Conservation (phyloP, 2,797 vertebrate genomes). For the Onychomys leucogaster region DNA sequence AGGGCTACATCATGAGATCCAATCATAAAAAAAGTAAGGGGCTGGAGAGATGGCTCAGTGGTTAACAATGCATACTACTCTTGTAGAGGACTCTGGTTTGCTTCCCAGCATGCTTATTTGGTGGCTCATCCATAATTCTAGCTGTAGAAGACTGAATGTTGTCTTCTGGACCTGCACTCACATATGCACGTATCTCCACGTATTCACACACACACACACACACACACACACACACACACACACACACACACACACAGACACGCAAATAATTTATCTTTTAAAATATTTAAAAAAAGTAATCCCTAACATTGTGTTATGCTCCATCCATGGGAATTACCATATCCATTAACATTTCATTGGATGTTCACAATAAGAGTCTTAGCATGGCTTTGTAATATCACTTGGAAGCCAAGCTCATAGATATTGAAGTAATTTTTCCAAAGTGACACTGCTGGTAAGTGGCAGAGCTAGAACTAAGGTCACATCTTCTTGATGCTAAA, state of each 20-base stretch:
- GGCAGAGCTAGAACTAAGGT: neutral
- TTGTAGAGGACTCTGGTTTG: neutral
- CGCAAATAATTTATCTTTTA: neutral
- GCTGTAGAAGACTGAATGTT: neutral
- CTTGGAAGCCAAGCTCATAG: conserved; percentile 23
- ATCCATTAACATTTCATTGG: conserved; percentile 30
- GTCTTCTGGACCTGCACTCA: neutral
- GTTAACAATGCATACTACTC: neutral
- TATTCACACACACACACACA: neutral
- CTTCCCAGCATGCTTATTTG: neutral
- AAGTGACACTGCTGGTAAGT: neutral
- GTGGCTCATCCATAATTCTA: neutral
- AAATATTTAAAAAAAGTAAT: neutral
- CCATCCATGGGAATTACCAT: neutral
- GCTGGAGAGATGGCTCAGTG: neutral
- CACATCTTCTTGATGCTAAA: conserved; percentile 34
- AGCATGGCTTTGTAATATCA: conserved; percentile 17
- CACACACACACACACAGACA: neutral
- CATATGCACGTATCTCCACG: neutral
- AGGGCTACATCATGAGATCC: neutral
- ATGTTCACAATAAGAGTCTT: neutral
- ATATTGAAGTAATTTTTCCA: conserved; percentile 13
- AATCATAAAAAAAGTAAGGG: neutral
- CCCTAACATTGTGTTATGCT: neutral
- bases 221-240: neutral